Evolutionary conservation across 2,888 invertebrate genomes (phyloP), one percentile per base, ranked within the genome.

Genomic region (Chydorus sphaericus): DNA sequence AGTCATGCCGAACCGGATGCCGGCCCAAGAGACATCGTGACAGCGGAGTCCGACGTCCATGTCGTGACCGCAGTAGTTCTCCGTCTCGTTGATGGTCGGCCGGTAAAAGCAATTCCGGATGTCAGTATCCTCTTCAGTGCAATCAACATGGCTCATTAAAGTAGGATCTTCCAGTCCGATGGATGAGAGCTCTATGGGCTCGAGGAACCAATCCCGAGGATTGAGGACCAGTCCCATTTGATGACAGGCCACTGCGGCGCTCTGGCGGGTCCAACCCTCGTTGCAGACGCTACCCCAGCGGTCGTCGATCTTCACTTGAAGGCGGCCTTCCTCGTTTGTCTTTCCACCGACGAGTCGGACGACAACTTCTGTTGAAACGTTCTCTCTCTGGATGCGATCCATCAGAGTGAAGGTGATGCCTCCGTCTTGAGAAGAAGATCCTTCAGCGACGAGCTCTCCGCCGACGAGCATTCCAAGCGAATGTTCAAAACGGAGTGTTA

Each of bases 221-320:
- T 97, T 93, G 16, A 94, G 76, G 1, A 87, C 87, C 59, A 90
- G 76, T 0, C 97, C 97, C 60, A 98, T 72, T 70, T 97, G 96
- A 69, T 94, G 87, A 66, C 98, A 98, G 1, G 89, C 92, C 50
- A 97, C 71, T 0, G 93, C 89, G 0, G 98, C 93, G 66, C 91
- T 85, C 44, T 81, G 75, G 20, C 89, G 82, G 48, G 84, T 92
- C 94, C 97, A 98, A 48, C 86, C 88, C 67, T 97, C 90, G 70
- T 89, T 89, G 68, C 98, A 98, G 1, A 98, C 89, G 0, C 96
- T 96, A 33, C 97, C 97, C 97, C 97, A 97, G 67, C 82, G 81
- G 1, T 83, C 84, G 58, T 85, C 80, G 20, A 53, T 10, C 44
- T 54, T 65, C 62, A 74, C 74, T 74, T 90, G 88, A 36, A 91